Evolutionary conservation across 1,140 invertebrate genomes (phyloP).

Genomic region (Cryptotermes secundus): DNA sequence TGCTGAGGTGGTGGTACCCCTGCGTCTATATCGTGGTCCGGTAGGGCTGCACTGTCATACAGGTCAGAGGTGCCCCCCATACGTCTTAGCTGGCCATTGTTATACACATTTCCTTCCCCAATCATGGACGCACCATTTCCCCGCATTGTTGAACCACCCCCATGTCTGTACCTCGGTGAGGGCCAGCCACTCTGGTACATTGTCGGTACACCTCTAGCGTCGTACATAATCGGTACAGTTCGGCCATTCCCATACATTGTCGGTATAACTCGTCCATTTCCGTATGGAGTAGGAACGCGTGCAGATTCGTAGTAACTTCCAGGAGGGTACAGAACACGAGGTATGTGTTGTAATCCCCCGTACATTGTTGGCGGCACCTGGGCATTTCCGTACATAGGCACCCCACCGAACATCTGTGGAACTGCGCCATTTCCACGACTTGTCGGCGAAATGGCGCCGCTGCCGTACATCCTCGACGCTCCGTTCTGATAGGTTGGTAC

Average conservation of each 20-base stretch:
- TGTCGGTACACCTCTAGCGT: background rate
- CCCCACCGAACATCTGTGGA: background rate
- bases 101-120: background rate
- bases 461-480: background rate
- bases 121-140: background rate
- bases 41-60: background rate
- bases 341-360: background rate
- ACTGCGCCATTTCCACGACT: background rate
- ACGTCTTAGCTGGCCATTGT: background rate
- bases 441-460: background rate
- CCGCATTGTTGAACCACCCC: background rate
- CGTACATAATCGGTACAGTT: background rate
- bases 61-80: background rate
- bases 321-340: background rate
- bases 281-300: background rate
- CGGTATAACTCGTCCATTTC: background rate
- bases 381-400: background rate
- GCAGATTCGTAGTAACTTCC: background rate
- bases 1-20: background rate
- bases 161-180: background rate
- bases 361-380: background rate
- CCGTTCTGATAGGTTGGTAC: background rate
- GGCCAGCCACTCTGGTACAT: background rate
- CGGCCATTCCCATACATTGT: background rate
- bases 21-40: background rate